Conservation (phyloP, 2,113 vertebrate genomes). For the Mesembrinibis cayennensis region DNA sequence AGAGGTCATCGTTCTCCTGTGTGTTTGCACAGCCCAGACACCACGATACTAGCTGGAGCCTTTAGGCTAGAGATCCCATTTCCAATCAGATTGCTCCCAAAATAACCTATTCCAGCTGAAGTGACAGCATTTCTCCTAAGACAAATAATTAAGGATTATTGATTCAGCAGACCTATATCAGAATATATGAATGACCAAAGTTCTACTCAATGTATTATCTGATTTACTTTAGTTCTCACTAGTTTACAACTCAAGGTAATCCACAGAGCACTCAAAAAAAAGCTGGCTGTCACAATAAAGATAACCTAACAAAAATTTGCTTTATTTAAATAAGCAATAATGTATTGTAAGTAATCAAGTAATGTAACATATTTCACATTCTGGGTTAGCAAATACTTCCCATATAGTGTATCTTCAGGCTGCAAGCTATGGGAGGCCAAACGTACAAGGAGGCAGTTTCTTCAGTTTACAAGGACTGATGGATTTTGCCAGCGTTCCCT, state of each 20-base stretch:
- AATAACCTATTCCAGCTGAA: not conserved
- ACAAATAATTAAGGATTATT: not conserved
- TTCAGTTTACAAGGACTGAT: not conserved
- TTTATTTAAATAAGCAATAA: not conserved
- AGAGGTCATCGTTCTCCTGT: not conserved
- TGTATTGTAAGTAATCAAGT: not conserved
- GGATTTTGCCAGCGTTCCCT: not conserved
- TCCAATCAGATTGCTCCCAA: not conserved
- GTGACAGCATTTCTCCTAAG: not conserved
- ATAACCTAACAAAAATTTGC: not conserved
- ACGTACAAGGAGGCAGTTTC: not conserved
- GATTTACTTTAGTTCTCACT: not conserved
- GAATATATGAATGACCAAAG: not conserved
- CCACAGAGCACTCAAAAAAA: not conserved
- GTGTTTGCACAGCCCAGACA: not conserved
- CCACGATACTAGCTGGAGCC: not conserved
- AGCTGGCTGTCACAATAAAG: not conserved
- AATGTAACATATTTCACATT: not conserved
- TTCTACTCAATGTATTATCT: not conserved
- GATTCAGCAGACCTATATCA: not conserved
- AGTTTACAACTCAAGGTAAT: not conserved
- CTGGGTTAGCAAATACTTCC: not conserved
- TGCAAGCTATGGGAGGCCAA: not conserved
- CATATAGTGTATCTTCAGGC: not conserved
- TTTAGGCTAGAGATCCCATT: not conserved